These are phyloP conservation scores for Atta cephalotes DNA, from an alignment of 1,140 invertebrate species.

Conservation along the genomic window DNA sequence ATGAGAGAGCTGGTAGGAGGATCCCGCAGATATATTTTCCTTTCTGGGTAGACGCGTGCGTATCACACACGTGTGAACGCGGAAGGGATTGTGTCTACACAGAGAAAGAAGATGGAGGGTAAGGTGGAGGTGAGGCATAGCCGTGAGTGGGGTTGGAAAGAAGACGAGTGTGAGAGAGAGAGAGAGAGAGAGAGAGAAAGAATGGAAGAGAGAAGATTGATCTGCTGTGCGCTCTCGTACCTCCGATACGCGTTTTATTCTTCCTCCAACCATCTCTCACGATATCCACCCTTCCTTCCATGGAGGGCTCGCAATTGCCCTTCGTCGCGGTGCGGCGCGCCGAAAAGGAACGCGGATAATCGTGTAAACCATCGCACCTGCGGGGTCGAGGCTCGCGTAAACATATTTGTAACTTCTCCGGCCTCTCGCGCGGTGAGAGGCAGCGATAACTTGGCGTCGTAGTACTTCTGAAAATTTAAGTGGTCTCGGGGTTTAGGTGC, in stretches of 20 bases:
- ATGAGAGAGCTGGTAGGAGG: constrained; percentile 61
- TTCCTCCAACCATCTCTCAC: constrained; percentile 54
- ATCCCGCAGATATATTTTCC: constrained; percentile 66
- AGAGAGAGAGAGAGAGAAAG: constrained; percentile 68
- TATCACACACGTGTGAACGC: constrained; percentile 62
- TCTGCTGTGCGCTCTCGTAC: constrained; percentile 77
- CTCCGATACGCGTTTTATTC: constrained; percentile 82
- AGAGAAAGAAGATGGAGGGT: constrained; percentile 73
- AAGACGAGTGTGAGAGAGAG: constrained; percentile 56
- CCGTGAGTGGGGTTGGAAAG: constrained; percentile 50
- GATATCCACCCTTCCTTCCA: constrained; percentile 8
- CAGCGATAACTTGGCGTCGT: constrained; percentile 33
- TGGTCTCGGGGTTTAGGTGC: constrained; percentile 39
- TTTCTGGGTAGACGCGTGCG: constrained; percentile 68
- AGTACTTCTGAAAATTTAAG: constrained; percentile 43
- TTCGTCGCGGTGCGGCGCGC: background rate
- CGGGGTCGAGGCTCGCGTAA: constrained; percentile 49
- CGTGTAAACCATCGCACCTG: constrained; percentile 73
- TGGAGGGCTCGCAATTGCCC: background rate
- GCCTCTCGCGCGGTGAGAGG: constrained; percentile 7
- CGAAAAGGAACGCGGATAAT: constrained; percentile 65
- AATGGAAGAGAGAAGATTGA: constrained; percentile 80
- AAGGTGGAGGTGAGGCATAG: constrained; percentile 73
- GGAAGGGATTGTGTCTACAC: constrained; percentile 19
- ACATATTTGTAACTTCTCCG: constrained; percentile 62